Evolutionary conservation across 2,888 invertebrate genomes (phyloP).

Genomic region (Digitonthophagus gazella): DNA sequence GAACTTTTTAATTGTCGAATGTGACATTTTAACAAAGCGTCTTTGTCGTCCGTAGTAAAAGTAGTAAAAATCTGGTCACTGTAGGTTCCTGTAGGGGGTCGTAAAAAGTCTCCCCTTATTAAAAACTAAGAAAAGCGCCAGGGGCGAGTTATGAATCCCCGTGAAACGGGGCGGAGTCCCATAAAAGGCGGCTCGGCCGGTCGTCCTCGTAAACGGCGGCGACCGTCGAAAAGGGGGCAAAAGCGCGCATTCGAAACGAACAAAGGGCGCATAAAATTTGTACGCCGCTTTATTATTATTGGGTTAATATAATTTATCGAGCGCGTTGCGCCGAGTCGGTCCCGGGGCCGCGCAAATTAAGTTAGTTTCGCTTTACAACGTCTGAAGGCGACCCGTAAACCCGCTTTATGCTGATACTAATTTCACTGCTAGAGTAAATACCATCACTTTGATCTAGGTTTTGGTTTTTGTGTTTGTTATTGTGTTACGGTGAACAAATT

Average conservation of each 20-base stretch:
- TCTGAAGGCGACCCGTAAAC: not conserved
- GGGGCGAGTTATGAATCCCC: slow-evolving; percentile 3
- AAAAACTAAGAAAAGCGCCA: slow-evolving; percentile 15
- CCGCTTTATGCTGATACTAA: slow-evolving; percentile 1
- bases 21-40: not conserved
- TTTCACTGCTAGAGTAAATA: slow-evolving; percentile 1
- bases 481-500: too few relatives aligned
- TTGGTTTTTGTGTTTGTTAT: not conserved
- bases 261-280: slow-evolving; percentile 27
- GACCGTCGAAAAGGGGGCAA: slow-evolving; percentile 18
- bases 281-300: slow-evolving; percentile 30
- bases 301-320: slow-evolving; percentile 29
- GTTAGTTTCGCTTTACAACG: slow-evolving; percentile 11
- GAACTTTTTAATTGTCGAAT: too few relatives aligned
- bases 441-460: not conserved
- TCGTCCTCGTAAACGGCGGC: not conserved
- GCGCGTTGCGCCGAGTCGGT: slow-evolving; percentile 17
- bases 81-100: not conserved
- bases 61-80: slow-evolving; percentile 12
- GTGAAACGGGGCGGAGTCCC: slow-evolving; percentile 1
- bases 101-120: slow-evolving; percentile 12
- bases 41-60: not conserved
- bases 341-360: slow-evolving; percentile 6
- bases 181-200: slow-evolving; percentile 14
- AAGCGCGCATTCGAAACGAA: slow-evolving; percentile 24